Evolutionary conservation across 2,888 invertebrate species (phyloP), one percentile per base, ranked within the genome.

Genomic region (Labia minor): DNA sequence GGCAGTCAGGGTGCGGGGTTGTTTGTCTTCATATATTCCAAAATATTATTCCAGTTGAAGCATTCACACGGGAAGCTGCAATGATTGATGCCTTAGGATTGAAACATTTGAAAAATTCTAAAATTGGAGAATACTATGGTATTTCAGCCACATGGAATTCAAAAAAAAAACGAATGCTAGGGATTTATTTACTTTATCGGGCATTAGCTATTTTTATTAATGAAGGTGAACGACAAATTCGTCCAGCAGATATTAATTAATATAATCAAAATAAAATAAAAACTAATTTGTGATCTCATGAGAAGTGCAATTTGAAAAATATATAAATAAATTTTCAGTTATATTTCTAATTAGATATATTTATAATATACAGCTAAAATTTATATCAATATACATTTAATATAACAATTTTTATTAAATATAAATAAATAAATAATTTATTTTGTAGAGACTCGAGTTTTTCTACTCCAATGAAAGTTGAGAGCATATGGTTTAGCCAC

Each of bases 401-500:
- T n/a, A n/a, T n/a, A n/a, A n/a, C n/a, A n/a, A n/a, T n/a, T n/a
- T n/a, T n/a, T n/a, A n/a, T n/a, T n/a, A n/a, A n/a, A n/a, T n/a
- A n/a, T 49, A 49, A 49, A 49, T 49, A 68, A 63, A 67, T 65
- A 66, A 72, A 67, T 65, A 64, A 63, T 77, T 83, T 86, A 99
- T 81, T 99, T 99, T 1, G 97, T 97, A 1, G 94, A 91, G 61
- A 90, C 89, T 73, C 99, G 82, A n/a, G 96, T 95, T 73, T 92
- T 88, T 75, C 89, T 93, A 76, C 95, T 91, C 99, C 99, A 99
- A 1, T 95, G 84, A 78, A 95, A 99, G 77, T 99, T 99, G 19
- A 87, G 78, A 11, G 92, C 97, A 75, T 99, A 99, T 68, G 86
- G 90, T 78, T 98, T 98, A 3, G 89, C 87, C 68, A 87, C 85